Evolutionary conservation across 92 coral and sea anemone genomes (phyloP), one percentile per base, ranked within the genome.

Genomic region (Heliopora coerulea): DNA sequence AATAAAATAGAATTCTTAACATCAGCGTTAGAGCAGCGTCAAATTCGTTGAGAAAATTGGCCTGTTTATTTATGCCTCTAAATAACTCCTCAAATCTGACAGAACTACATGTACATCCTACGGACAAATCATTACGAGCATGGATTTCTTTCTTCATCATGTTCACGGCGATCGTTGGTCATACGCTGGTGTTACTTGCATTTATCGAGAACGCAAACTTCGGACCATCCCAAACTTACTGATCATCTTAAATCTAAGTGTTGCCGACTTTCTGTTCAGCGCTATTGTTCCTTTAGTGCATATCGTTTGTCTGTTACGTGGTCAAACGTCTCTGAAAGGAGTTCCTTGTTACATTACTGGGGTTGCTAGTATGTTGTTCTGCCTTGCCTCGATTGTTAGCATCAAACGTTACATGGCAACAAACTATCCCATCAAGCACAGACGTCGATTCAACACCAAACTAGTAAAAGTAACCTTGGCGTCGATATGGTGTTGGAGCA

Each of bases 321-420:
- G 50, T 21, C n/a, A 64, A 34, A 39, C n/a, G n/a, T 32, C 72
- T 0, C 24, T 64, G 9, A 23, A 5, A 37, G 58, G 50, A 14
- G 37, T 14, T 44, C 35, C 40, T 3, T 67, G 74, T 46, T 46
- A 44, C 24, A 44, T 67, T 26, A 67, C 32, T 67, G 74, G 74
- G 25, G 6, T 67, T 32, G 34, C 74, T 25, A 44, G 58, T 18
- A 48, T 46, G 35, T 37, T 67, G 1, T 39, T 67, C 9, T 44
- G 74, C 21, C 35, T 67, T 8, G 59, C 27, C 2, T 46, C 74
- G 1, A 67, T 65, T 65, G 25, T 65, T 1, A 65, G 54, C 49
- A 65, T 65, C 32, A 58, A 67, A 30, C 23, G 74, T 42, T 67
- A 37, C 59, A 27, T 67, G 33, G 74, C 74, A 18, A 67, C 74